A percentile compares a stretch with the other conserved stretches of the same genome.
Evolutionary conservation across 2,113 vertebrate genomes (phyloP).

Genomic region (Nothoprocta pentlandii): DNA sequence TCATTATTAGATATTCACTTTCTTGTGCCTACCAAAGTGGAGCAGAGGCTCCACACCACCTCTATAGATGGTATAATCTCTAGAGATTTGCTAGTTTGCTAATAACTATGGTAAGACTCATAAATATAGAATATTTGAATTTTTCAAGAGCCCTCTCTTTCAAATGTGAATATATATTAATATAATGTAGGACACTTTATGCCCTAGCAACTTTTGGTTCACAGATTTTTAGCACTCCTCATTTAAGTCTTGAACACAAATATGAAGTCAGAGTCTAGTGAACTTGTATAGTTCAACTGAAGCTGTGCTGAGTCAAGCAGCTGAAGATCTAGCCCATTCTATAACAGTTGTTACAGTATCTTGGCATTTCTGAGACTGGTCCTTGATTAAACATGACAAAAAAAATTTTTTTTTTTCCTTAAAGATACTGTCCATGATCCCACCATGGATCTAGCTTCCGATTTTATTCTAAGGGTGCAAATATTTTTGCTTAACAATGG

Average conservation of each 20-base stretch:
- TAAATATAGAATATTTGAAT: background rate
- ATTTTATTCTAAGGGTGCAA: background rate
- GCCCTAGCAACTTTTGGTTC: background rate
- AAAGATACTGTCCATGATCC: background rate
- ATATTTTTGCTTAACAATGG: background rate
- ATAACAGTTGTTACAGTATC: background rate
- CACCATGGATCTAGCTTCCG: background rate
- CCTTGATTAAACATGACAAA: background rate
- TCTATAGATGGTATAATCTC: background rate
- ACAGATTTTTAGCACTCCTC: background rate
- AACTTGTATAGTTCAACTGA: background rate
- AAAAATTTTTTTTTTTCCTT: background rate
- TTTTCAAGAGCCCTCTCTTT: background rate
- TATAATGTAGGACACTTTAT: background rate
- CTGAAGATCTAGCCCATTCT: background rate
- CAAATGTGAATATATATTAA: accelerated
- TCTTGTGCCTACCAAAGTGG: background rate
- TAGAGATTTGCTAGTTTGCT: background rate
- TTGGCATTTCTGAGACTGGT: background rate
- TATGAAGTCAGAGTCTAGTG: background rate
- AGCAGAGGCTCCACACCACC: background rate
- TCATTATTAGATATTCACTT: background rate
- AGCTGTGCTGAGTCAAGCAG: background rate
- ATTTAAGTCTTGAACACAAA: background rate
- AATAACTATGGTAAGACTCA: background rate